phyloP scores from a whole-genome alignment of 2,797 vertebrate species.

The Helarctos malayanus region DNA sequence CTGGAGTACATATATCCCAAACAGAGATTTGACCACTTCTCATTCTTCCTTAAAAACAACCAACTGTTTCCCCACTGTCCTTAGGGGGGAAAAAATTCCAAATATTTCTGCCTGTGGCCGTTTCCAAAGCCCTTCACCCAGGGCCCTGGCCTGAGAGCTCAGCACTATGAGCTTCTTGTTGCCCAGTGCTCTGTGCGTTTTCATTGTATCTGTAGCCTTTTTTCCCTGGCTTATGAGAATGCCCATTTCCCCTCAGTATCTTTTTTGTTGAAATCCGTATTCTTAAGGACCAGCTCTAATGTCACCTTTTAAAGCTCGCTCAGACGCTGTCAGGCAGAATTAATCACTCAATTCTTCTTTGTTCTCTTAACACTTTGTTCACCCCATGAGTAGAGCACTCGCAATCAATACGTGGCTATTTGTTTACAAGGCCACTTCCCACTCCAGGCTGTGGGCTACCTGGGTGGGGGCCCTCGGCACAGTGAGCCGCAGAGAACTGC shows the following conservation, averaged over 20 bases:
- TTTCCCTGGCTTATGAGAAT: neutral
- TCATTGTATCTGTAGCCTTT: neutral
- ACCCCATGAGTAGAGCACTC: neutral
- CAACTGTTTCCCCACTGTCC: neutral
- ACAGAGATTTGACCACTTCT: neutral
- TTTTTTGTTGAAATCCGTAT: constrained; percentile 33
- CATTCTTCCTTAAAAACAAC: neutral
- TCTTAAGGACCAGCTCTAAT: constrained; percentile 25
- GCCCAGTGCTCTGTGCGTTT: neutral
- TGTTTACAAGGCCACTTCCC: neutral
- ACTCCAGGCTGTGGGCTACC: neutral
- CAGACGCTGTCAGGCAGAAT: constrained; percentile 25
- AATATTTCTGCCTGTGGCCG: neutral
- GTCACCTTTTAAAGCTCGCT: constrained; percentile 51
- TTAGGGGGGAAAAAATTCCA: neutral
- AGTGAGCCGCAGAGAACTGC: neutral
- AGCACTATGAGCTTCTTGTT: too few relatives aligned
- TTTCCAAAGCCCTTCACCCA: neutral
- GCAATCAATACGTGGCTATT: neutral
- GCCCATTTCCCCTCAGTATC: neutral
- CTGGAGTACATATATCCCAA: neutral
- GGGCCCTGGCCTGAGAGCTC: neutral
- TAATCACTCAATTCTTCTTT: neutral
- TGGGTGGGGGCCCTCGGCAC: neutral
- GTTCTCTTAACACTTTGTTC: constrained; percentile 40